These are phyloP conservation scores for Trichacis sp. DNA, from an alignment of 2,888 invertebrate species.

Conservation along the genomic window DNA sequence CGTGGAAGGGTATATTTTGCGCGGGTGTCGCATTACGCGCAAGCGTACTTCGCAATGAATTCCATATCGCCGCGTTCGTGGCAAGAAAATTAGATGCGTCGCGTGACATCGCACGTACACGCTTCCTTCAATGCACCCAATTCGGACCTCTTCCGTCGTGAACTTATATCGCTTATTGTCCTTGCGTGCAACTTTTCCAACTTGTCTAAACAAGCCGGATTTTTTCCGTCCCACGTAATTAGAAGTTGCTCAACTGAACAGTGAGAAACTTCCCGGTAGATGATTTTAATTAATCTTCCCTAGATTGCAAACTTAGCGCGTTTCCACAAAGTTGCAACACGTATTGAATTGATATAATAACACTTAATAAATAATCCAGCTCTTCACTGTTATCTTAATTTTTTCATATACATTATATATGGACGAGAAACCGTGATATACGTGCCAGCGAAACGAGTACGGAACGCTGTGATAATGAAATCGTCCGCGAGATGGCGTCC, in stretches of 20 bases:
- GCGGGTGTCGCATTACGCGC: slow-evolving; percentile 29
- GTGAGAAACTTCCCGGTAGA: neutral
- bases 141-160: slow-evolving; percentile 12
- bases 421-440: too few relatives aligned
- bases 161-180: slow-evolving; percentile 20
- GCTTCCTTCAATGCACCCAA: neutral
- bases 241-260: neutral
- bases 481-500: too few relatives aligned
- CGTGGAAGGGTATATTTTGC: slow-evolving; percentile 22
- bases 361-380: too few relatives aligned
- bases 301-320: neutral
- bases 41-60: neutral
- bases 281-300: neutral
- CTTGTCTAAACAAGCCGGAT: neutral
- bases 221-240: neutral
- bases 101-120: slow-evolving; percentile 14
- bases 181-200: slow-evolving; percentile 1
- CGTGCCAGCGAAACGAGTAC: too few relatives aligned
- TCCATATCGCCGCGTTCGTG: neutral
- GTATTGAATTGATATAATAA: too few relatives aligned
- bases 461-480: too few relatives aligned
- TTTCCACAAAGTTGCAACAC: too few relatives aligned
- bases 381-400: too few relatives aligned
- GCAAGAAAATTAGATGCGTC: slow-evolving; percentile 19
- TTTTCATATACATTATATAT: too few relatives aligned